Percentiles rank a stretch among this genome's conserved stretches.
Evolutionary conservation across 2,797 vertebrate species (phyloP).

Genomic region (Phataginus tetradactyla): DNA sequence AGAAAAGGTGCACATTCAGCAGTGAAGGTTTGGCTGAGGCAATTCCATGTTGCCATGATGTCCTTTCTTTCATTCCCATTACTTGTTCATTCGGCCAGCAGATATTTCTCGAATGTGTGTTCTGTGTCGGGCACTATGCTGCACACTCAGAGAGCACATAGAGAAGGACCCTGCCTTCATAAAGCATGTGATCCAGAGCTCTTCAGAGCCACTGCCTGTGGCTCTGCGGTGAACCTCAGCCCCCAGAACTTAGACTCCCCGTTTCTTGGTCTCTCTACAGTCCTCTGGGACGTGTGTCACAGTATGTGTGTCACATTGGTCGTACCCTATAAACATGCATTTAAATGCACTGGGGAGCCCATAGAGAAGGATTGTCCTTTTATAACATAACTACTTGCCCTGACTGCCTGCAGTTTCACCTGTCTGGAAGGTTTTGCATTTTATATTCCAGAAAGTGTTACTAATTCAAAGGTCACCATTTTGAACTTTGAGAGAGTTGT

Average conservation of each 20-base stretch:
- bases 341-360: neutral
- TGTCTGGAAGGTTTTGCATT: neutral
- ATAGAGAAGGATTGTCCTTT: neutral
- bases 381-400: neutral
- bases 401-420: neutral
- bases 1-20: neutral
- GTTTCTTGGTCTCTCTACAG: neutral
- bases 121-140: neutral
- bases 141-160: neutral
- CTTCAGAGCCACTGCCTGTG: fast-evolving
- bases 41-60: fast-evolving
- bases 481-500: conserved; percentile 4
- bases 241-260: neutral
- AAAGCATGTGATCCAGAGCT: neutral
- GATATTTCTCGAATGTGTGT: neutral
- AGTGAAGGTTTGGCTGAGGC: neutral
- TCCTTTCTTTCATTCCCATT: neutral
- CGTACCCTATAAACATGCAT: neutral
- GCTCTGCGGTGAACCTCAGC: neutral
- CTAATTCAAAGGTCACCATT: neutral
- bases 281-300: neutral
- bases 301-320: neutral
- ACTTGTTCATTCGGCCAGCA: neutral
- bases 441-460: neutral
- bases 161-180: neutral